A percentile compares a stretch with the other conserved stretches of the same genome.
These are phyloP conservation scores for Thereuonema tuberculata DNA, from an alignment of 1,140 invertebrate genomes.

Conservation along the genomic window DNA sequence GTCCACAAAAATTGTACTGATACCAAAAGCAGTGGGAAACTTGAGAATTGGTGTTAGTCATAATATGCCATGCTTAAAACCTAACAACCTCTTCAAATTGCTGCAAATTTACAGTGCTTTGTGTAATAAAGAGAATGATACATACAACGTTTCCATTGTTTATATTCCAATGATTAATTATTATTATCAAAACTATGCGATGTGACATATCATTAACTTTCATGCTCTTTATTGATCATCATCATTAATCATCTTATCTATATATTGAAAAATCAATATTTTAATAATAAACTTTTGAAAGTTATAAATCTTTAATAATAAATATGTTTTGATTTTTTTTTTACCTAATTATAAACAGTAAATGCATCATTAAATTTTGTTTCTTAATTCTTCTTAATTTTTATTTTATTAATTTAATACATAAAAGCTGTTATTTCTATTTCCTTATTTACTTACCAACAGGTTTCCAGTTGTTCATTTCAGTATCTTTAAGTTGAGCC, in stretches of 20 bases:
- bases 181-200: no score
- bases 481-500: conserved; percentile 34
- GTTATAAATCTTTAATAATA: no score
- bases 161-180: no score
- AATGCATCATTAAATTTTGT: neutral
- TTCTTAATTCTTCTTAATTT: neutral
- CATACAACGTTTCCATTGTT: neutral
- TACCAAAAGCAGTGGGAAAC: neutral
- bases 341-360: neutral
- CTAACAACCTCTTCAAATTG: neutral
- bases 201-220: no score
- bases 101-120: neutral
- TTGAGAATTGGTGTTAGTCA: neutral
- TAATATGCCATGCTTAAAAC: neutral
- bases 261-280: neutral
- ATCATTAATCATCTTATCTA: no score
- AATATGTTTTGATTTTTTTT: neutral
- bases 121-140: neutral
- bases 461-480: conserved; percentile 33
- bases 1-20: neutral
- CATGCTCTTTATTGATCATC: no score
- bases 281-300: no score
- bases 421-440: neutral
- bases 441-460: conserved; percentile 24
- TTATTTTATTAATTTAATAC: neutral